These are phyloP conservation scores for Drosophila insularis DNA, from an alignment of 1,140 invertebrate species.

Conservation along the genomic window DNA sequence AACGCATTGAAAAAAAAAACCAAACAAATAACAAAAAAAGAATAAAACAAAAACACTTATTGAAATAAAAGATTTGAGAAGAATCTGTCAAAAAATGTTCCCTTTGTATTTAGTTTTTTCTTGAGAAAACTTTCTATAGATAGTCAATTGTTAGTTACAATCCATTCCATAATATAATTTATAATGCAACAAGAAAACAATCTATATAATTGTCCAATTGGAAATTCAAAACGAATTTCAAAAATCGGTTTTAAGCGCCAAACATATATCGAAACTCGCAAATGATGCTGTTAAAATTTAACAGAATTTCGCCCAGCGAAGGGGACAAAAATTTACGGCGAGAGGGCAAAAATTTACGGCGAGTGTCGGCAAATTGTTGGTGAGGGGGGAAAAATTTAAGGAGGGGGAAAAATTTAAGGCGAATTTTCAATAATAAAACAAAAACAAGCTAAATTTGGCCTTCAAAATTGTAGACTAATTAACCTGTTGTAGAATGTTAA, in stretches of 20 bases:
- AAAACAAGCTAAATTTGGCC: not conserved
- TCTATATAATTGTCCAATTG: too few species aligned
- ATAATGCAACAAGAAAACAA: too few species aligned
- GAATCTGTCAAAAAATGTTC: conserved; percentile 20
- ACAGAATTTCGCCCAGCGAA: not conserved
- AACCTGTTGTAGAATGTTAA: not conserved
- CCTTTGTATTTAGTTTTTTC: not conserved
- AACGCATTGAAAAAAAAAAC: conserved; percentile 73
- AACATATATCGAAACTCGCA: conserved; percentile 15
- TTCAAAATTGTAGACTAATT: not conserved
- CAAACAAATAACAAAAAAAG: conserved; percentile 70
- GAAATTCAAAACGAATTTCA: not conserved
- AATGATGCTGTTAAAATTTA: not conserved
- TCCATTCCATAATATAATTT: too few species aligned
- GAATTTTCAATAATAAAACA: too few species aligned
- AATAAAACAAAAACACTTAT: conserved; percentile 67
- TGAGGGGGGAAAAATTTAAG: too few species aligned
- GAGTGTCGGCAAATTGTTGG: too few species aligned
- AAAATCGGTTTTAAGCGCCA: not conserved
- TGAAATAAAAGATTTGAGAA: conserved; percentile 71
- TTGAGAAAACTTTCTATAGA: too few species aligned
- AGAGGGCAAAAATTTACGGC: too few species aligned
- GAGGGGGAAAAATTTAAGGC: too few species aligned
- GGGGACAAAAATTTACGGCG: too few species aligned
- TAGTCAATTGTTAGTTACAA: too few species aligned